Evolutionary conservation across 2,797 vertebrate genomes (phyloP).

Genomic region (Poeciliopsis infans): DNA sequence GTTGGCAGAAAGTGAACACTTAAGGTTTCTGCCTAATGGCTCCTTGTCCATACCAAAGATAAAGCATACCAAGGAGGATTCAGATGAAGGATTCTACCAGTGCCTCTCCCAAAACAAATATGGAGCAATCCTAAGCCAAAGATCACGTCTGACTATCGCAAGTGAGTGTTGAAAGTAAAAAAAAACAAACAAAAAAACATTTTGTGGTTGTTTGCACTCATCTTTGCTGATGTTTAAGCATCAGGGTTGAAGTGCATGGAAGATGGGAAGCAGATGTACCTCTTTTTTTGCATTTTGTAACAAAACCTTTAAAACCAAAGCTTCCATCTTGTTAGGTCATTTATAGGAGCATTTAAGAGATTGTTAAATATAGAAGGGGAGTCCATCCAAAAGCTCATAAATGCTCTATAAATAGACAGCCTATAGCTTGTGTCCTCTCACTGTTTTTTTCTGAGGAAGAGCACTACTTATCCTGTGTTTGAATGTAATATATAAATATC

Average conservation of each 20-base stretch:
- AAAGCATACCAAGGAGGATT: conserved; percentile 84
- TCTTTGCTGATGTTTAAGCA: conserved; percentile 75
- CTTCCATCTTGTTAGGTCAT: conserved; percentile 54
- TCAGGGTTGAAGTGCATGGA: conserved; percentile 89
- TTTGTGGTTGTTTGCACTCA: conserved; percentile 25
- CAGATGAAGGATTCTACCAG: conserved; percentile 94
- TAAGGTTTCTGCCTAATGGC: conserved; percentile 87
- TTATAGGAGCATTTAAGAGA: conserved; percentile 67
- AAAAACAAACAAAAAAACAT: background rate
- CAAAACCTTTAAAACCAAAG: conserved; percentile 39
- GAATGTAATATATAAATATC: conserved; percentile 17
- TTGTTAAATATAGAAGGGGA: conserved; percentile 55
- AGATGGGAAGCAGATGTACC: conserved; percentile 92
- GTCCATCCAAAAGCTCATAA: conserved; percentile 72
- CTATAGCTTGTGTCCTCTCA: conserved; percentile 29
- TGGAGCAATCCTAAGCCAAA: conserved; percentile 96
- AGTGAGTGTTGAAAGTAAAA: conserved; percentile 83
- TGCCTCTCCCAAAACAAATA: conserved; percentile 94
- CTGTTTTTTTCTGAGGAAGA: conserved; percentile 36
- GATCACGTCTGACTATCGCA: conserved; percentile 91
- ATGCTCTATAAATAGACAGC: conserved; percentile 57
- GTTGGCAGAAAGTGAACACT: conserved; percentile 84
- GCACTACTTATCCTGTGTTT: conserved; percentile 13
- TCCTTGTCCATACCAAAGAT: conserved; percentile 90
- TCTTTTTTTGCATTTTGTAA: conserved; percentile 29